Conservation (phyloP, 2,888 invertebrate genomes). For the Eustalomyia histrio region DNA sequence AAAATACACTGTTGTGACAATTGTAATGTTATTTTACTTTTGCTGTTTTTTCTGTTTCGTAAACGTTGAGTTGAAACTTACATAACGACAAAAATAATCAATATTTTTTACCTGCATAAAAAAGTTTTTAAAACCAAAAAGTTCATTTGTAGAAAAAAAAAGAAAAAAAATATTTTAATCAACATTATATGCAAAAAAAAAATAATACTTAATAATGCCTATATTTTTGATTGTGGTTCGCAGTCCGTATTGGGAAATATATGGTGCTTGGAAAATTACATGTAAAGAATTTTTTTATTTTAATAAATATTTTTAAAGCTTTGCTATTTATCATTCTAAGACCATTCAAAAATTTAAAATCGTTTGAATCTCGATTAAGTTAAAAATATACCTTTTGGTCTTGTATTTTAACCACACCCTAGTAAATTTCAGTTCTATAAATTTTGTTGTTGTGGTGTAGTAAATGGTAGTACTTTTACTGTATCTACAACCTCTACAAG, state of each 20-base stretch:
- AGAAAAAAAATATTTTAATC: constrained; percentile 60
- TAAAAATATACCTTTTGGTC: too few species aligned
- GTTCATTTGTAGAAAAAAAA: constrained; percentile 1
- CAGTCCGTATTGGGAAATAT: background rate
- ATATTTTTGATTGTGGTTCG: constrained; percentile 16
- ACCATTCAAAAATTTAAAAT: too few species aligned
- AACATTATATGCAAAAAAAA: constrained; percentile 55
- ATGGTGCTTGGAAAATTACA: background rate
- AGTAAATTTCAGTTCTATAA: too few species aligned
- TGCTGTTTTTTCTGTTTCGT: background rate
- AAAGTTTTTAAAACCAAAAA: background rate
- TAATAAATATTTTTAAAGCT: too few species aligned
- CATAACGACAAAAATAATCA: background rate
- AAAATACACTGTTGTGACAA: constrained; percentile 25
- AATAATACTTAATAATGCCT: constrained; percentile 54
- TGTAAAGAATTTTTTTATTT: too few species aligned
- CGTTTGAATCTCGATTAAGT: too few species aligned
- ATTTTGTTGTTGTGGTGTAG: too few species aligned
- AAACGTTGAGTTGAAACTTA: background rate
- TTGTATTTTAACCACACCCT: too few species aligned
- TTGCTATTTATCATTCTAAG: too few species aligned
- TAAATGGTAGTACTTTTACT: too few species aligned
- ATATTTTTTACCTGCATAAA: background rate
- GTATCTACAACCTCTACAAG: too few species aligned
- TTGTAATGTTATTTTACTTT: background rate